A percentile compares a stretch with the other conserved stretches of the same genome.
phyloP scores from a whole-genome alignment of 2,888 invertebrate species.

The Apamea monoglypha region DNA sequence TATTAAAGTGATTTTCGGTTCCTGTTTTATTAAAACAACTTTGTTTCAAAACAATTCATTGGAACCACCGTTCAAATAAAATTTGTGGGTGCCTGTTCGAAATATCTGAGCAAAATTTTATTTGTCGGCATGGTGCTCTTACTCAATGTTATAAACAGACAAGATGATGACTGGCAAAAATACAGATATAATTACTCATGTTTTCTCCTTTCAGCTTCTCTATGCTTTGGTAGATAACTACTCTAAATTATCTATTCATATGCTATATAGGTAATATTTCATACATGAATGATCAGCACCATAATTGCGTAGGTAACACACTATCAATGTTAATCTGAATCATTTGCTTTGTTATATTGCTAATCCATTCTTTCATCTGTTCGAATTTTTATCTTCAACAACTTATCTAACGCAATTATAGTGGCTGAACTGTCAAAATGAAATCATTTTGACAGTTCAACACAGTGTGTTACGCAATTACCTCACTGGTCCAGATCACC shows the following conservation, averaged over 20 bases:
- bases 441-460: too few relatives aligned
- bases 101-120: slow-evolving; percentile 36
- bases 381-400: too few relatives aligned
- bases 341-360: too few relatives aligned
- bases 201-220: too few relatives aligned
- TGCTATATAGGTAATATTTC: neutral
- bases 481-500: too few relatives aligned
- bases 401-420: too few relatives aligned
- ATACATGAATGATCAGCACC: neutral
- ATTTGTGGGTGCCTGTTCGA: slow-evolving; percentile 25
- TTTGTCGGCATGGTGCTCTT: neutral
- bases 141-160: neutral
- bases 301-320: too few relatives aligned
- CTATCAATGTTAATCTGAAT: too few relatives aligned
- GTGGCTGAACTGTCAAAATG: too few relatives aligned
- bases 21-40: neutral
- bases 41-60: slow-evolving; percentile 18
- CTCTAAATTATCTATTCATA: neutral
- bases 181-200: neutral
- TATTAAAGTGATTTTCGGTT: neutral
- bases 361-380: too few relatives aligned
- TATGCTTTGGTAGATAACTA: neutral
- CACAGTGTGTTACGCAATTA: too few relatives aligned
- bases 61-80: neutral
- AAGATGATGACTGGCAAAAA: neutral